Conservation (phyloP, 2,888 invertebrate species). For the Hirtodrosophila confusa region DNA sequence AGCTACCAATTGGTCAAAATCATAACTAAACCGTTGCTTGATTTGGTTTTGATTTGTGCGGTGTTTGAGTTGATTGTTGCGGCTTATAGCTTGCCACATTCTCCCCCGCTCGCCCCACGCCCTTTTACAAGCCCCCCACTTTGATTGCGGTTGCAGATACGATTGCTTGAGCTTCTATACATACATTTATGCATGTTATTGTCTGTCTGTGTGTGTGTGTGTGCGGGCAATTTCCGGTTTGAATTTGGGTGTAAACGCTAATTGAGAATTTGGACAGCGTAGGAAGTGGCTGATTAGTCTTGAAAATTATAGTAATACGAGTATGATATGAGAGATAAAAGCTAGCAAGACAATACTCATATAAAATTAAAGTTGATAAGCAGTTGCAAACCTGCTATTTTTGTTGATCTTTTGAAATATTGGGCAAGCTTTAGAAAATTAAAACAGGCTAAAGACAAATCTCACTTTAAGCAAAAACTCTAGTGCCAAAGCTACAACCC, state of each 20-base stretch:
- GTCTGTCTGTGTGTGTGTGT: conserved; percentile 24
- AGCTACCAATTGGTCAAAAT: conserved; percentile 37
- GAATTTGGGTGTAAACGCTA: conserved; percentile 37
- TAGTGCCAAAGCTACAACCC: too few relatives aligned
- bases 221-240: conserved; percentile 60
- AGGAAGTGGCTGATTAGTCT: conserved; percentile 30
- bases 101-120: not conserved
- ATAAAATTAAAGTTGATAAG: conserved; percentile 6
- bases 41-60: conserved; percentile 45
- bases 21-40: conserved; percentile 43
- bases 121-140: not conserved
- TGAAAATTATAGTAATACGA: conserved; percentile 22
- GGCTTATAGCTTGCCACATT: conserved; percentile 28
- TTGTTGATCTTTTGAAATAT: not conserved
- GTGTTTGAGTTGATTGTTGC: conserved; percentile 51
- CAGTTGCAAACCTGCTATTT: not conserved
- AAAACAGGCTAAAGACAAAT: too few relatives aligned
- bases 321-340: not conserved
- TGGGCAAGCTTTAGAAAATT: too few relatives aligned
- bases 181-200: conserved; percentile 21
- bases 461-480: too few relatives aligned
- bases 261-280: conserved; percentile 48
- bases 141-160: conserved; percentile 19
- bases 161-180: conserved; percentile 4
- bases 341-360: not conserved